Conservation (phyloP, 2,888 invertebrate genomes). For the Netelia melanura region DNA sequence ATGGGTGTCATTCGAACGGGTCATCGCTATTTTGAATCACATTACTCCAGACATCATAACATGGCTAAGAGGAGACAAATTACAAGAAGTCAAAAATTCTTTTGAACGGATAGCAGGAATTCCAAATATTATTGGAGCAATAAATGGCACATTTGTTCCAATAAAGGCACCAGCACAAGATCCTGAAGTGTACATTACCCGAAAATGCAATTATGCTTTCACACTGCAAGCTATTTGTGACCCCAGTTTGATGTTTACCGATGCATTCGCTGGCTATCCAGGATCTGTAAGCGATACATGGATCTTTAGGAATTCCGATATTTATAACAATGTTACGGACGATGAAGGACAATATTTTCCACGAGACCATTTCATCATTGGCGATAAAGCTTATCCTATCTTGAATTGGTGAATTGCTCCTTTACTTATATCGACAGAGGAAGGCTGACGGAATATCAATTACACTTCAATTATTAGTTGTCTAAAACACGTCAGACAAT, state of each 20-base stretch:
- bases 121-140: slow-evolving; percentile 67
- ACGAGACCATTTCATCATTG: slow-evolving; percentile 69
- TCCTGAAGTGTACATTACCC: slow-evolving; percentile 69
- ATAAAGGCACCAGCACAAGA: slow-evolving; percentile 72
- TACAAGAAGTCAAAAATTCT: slow-evolving; percentile 42
- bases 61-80: slow-evolving; percentile 64
- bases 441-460: slow-evolving; percentile 57
- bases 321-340: slow-evolving; percentile 52
- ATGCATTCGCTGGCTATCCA: slow-evolving; percentile 73
- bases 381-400: slow-evolving; percentile 73
- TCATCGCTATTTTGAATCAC: slow-evolving; percentile 50
- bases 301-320: slow-evolving; percentile 70
- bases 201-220: slow-evolving; percentile 72
- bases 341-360: slow-evolving; percentile 47
- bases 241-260: slow-evolving; percentile 62
- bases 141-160: slow-evolving; percentile 73
- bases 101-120: slow-evolving; percentile 62
- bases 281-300: slow-evolving; percentile 70
- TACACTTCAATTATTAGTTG: slow-evolving; percentile 63
- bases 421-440: slow-evolving; percentile 72
- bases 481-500: slow-evolving; percentile 69
- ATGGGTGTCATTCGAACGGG: slow-evolving; percentile 51
- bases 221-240: slow-evolving; percentile 72
- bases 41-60: slow-evolving; percentile 64
- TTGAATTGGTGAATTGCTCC: slow-evolving; percentile 70